phyloP scores from a whole-genome alignment of 2,113 vertebrate species.

The Colius striatus region DNA sequence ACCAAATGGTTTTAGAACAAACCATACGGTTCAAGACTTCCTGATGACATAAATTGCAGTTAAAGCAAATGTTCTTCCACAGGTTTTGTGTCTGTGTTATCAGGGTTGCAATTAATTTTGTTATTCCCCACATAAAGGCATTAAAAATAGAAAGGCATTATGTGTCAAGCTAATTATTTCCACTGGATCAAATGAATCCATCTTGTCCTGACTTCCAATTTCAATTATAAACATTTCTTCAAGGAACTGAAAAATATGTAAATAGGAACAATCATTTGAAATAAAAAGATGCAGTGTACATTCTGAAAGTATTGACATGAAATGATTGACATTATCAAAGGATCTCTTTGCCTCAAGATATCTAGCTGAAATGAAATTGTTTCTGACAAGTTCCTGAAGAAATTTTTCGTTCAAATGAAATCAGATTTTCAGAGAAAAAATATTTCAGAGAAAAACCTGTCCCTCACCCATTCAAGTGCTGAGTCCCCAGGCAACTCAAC shows the following conservation, averaged over 20 bases:
- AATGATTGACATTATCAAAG: conserved; percentile 43
- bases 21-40: not conserved
- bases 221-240: conserved; percentile 15
- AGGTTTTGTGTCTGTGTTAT: not conserved
- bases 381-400: conserved; percentile 43
- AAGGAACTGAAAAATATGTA: conserved; percentile 13
- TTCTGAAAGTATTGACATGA: conserved; percentile 12
- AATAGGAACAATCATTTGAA: not conserved
- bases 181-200: not conserved
- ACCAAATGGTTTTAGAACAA: not conserved
- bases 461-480: not conserved
- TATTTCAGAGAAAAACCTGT: not conserved
- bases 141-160: conserved; percentile 8
- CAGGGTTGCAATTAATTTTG: not conserved
- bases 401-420: conserved; percentile 24
- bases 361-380: conserved; percentile 12
- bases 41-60: not conserved
- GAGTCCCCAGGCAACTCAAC: not conserved
- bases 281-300: not conserved
- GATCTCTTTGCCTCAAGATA: conserved; percentile 44
- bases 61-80: conserved; percentile 8
- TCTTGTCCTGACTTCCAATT: not conserved
- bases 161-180: conserved; percentile 17
- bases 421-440: conserved; percentile 16
- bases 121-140: not conserved